Evolutionary conservation across 92 coral and sea anemone species (phyloP), one percentile per base, ranked within the genome.

Genomic region (Zoanthus sociatus): DNA sequence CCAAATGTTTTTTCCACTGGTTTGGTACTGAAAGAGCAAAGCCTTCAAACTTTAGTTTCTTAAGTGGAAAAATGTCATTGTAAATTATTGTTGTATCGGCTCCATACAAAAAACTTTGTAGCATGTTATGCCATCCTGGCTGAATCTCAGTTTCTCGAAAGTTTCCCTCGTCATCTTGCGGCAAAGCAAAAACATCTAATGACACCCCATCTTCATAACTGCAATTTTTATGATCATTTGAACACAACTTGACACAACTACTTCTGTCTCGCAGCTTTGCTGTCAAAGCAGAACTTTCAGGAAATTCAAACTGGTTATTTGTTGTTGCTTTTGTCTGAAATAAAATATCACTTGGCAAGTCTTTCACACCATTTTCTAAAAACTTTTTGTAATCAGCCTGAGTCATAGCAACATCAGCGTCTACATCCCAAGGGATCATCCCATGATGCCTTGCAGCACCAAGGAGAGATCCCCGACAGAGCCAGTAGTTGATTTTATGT

Each of bases 391-490:
- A 94, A 67, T 94, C 95, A 9, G 78, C 84, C 61, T 84, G 76
- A 54, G 95, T 84, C 47, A 94, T 86, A 51, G 87, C 85, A 69
- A 94, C 83, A 46, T 94, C 98, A 9, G 71, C 73, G 63, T 94
- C 95, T 7, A 73, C 26, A n/a, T 94, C 98, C 98, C 98, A 94
- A 68, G 98, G 98, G 58, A 94, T 84, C 26, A 90, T 88, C 17
- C 98, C 98, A 9, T 51, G 67, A 55, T 94, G 98, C 85, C 95
- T 88, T 6, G 95, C 94, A 32, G 98, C 95, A 7, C 95, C 98
- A 2, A 94, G 91, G 0, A 94, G 88, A 37, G 98, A 88, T 16
- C 92, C 98, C 1, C 86, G 76, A 9, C 88, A 79, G 4, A 94
- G 72, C 98, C 98, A 94, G 78, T 92, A 92, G 5, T 44, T 53